Conservation (phyloP, 1,140 invertebrate genomes). For the Zaprionus camerounensis region DNA sequence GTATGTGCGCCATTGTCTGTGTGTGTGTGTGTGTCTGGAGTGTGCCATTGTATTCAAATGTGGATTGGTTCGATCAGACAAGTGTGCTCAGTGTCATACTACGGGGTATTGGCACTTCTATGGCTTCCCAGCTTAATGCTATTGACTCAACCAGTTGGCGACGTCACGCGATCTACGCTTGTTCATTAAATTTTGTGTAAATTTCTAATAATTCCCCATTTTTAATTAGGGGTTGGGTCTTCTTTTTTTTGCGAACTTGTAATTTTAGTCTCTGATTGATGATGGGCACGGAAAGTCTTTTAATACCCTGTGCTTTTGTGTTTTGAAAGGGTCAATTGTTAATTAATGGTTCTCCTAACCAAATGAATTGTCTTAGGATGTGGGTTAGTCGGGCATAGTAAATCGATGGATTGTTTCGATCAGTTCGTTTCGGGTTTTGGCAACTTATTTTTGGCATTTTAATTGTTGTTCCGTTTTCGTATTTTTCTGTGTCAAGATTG, state of each 20-base stretch:
- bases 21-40: not conserved
- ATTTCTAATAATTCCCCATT: slow-evolving; percentile 14
- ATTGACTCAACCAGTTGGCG: slow-evolving; percentile 54
- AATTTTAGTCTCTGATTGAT: slow-evolving; percentile 22
- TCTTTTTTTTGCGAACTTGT: slow-evolving; percentile 11
- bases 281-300: not conserved
- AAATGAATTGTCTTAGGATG: not conserved
- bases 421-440: not conserved
- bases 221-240: slow-evolving; percentile 10
- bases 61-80: not conserved
- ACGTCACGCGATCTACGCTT: slow-evolving; percentile 21
- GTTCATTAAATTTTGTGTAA: slow-evolving; percentile 7
- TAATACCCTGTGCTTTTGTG: not conserved
- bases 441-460: slow-evolving; percentile 1
- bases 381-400: not conserved
- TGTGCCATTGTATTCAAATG: slow-evolving; percentile 37
- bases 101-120: slow-evolving; percentile 9
- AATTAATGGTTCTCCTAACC: not conserved
- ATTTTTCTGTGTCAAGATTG: slow-evolving; percentile 6
- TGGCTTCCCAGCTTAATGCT: slow-evolving; percentile 16
- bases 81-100: not conserved
- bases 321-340: not conserved
- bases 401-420: not conserved
- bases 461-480: not conserved
- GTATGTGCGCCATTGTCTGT: not conserved